Evolutionary conservation across 1,140 invertebrate species (phyloP).

Genomic region (Tribolium madens): DNA sequence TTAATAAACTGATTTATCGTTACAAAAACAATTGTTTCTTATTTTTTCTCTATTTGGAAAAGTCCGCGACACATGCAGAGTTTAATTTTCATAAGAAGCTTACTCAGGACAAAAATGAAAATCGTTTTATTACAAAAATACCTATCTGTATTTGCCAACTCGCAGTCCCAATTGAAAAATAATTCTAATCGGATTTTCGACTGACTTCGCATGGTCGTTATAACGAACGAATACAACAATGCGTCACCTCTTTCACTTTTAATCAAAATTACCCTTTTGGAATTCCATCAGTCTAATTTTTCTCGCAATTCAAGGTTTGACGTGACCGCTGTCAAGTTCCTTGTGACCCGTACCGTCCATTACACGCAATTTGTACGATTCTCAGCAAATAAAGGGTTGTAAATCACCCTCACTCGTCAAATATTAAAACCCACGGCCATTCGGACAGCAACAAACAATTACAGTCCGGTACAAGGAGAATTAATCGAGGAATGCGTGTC

Average conservation of each 20-base stretch:
- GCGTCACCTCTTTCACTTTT: not conserved
- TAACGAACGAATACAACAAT: not conserved
- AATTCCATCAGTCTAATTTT: not conserved
- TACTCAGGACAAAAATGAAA: not conserved
- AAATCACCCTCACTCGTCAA: conserved; percentile 33
- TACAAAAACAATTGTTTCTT: too few species aligned
- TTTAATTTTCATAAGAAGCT: not conserved
- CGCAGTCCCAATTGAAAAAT: not conserved
- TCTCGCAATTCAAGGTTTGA: not conserved
- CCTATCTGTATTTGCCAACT: not conserved
- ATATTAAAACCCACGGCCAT: conserved; percentile 28
- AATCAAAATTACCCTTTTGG: not conserved
- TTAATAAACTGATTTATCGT: too few species aligned
- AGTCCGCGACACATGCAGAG: too few species aligned
- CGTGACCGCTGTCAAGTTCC: conserved; percentile 3
- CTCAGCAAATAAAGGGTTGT: conserved; percentile 31
- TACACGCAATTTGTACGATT: conserved; percentile 14
- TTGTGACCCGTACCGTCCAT: conserved; percentile 26
- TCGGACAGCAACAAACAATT: conserved; percentile 29
- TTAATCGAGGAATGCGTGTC: not conserved
- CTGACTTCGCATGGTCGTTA: not conserved
- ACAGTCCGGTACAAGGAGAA: conserved; percentile 14
- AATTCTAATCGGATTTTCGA: not conserved
- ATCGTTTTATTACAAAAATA: not conserved
- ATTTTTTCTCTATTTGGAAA: too few species aligned